These are phyloP conservation scores for Cyprinodon variegatus DNA, from an alignment of 2,113 vertebrate species.

Conservation along the genomic window DNA sequence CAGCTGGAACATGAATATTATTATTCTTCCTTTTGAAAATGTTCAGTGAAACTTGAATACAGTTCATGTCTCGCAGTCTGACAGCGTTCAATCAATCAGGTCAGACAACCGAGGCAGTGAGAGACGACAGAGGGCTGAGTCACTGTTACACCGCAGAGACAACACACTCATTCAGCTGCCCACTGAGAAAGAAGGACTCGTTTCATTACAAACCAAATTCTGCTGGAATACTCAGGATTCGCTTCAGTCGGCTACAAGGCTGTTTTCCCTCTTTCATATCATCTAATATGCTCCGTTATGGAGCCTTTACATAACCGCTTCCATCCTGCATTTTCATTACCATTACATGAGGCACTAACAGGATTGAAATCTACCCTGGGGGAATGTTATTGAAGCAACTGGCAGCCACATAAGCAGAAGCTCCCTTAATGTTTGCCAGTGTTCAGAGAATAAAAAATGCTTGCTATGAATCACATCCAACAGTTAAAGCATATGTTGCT, in stretches of 20 bases:
- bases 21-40: conserved; percentile 17
- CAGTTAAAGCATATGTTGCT: conserved; percentile 19
- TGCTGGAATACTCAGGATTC: conserved; percentile 13
- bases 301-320: conserved; percentile 18
- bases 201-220: conserved; percentile 38
- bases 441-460: conserved; percentile 13
- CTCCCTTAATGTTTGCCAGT: conserved; percentile 20
- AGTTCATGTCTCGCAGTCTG: conserved; percentile 17
- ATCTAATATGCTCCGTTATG: not conserved
- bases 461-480: conserved; percentile 23
- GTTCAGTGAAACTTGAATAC: conserved; percentile 25
- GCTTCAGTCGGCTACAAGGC: not conserved
- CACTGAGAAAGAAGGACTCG: conserved; percentile 28
- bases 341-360: conserved; percentile 8
- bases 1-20: conserved; percentile 11
- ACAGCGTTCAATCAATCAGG: conserved; percentile 31
- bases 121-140: conserved; percentile 46
- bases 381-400: conserved; percentile 71
- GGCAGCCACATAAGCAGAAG: conserved; percentile 13
- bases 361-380: conserved; percentile 58
- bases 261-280: not conserved
- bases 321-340: conserved; percentile 16
- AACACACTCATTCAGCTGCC: conserved; percentile 31
- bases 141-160: conserved; percentile 35
- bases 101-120: conserved; percentile 29